Evolutionary conservation across 2,888 invertebrate genomes (phyloP).

Genomic region (Drosophila borealis): DNA sequence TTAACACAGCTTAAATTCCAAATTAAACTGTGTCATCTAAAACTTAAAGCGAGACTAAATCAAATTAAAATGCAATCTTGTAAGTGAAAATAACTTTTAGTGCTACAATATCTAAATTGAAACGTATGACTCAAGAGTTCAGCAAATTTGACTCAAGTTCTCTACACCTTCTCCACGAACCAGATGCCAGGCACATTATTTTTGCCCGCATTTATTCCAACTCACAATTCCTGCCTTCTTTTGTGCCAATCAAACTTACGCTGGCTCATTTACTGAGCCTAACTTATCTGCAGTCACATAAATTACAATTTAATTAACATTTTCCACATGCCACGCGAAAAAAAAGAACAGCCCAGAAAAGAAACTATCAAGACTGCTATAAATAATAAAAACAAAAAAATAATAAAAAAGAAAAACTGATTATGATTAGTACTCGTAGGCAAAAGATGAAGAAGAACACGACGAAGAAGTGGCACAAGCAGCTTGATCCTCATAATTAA

Average conservation of each 20-base stretch:
- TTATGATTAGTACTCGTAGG: conserved; percentile 52
- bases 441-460: conserved; percentile 3
- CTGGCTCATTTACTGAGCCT: conserved; percentile 30
- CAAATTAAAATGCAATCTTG: too few species aligned
- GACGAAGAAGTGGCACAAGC: conserved; percentile 14
- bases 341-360: conserved; percentile 26
- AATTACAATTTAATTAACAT: conserved; percentile 75
- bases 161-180: not conserved
- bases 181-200: not conserved
- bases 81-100: too few species aligned
- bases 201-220: not conserved
- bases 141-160: too few species aligned
- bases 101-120: too few species aligned
- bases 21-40: too few species aligned
- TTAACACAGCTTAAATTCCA: too few species aligned
- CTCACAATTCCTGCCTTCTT: not conserved
- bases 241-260: conserved; percentile 8
- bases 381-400: conserved; percentile 58
- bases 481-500: conserved; percentile 74
- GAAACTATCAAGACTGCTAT: conserved; percentile 58
- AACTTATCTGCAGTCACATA: conserved; percentile 61
- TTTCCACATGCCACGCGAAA: conserved; percentile 62
- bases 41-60: too few species aligned
- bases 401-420: conserved; percentile 48
- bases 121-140: too few species aligned